Percentiles rank a stretch among this genome's conserved stretches.
Evolutionary conservation across 2,113 vertebrate species (phyloP).

Genomic region (Lophochroa leadbeateri): DNA sequence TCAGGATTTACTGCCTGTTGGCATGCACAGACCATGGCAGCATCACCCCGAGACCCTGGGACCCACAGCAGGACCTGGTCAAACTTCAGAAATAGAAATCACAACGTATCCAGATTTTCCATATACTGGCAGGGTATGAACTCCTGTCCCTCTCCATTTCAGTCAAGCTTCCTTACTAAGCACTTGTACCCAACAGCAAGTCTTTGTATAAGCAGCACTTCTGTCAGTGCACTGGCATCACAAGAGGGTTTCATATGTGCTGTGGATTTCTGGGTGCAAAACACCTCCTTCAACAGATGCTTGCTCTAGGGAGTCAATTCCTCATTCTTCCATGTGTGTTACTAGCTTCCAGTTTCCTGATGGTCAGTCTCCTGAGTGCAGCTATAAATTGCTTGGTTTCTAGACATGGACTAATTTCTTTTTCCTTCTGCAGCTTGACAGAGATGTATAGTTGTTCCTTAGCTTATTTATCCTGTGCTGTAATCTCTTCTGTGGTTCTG

Average conservation of each 20-base stretch:
- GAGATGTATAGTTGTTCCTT: not conserved
- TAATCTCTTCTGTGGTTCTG: not conserved
- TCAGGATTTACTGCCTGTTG: not conserved
- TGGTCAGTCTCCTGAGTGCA: not conserved
- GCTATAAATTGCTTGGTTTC: not conserved
- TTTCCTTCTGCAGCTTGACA: not conserved
- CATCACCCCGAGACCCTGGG: not conserved
- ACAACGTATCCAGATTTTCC: not conserved
- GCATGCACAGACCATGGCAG: not conserved
- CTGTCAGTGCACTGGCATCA: not conserved
- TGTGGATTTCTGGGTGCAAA: not conserved
- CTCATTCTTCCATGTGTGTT: not conserved
- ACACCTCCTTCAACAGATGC: not conserved
- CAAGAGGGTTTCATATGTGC: not conserved
- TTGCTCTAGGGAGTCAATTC: not conserved
- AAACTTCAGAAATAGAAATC: conserved; percentile 21
- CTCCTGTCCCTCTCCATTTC: not conserved
- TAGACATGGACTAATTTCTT: not conserved
- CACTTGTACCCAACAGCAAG: not conserved
- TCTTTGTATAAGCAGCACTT: conserved; percentile 19
- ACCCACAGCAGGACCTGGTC: not conserved
- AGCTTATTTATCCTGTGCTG: not conserved
- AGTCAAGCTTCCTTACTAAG: conserved; percentile 7
- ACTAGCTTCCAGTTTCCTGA: not conserved
- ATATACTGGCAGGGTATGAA: not conserved